Evolutionary conservation across 2,888 invertebrate genomes (phyloP).

Genomic region (Micropterix aruncella): DNA sequence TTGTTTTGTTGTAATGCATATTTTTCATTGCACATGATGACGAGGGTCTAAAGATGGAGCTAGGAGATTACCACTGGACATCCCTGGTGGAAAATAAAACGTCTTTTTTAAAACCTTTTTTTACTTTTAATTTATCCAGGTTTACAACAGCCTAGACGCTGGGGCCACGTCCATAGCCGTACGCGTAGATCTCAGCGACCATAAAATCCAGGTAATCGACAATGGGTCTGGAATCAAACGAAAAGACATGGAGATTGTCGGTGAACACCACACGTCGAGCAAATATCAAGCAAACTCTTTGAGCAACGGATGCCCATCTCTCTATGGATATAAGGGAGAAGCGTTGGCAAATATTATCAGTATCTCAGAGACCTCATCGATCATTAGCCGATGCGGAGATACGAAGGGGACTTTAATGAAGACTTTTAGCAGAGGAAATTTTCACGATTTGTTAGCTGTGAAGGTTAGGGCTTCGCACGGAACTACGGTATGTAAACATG

Average conservation of each 20-base stretch:
- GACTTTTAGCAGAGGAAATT: not conserved
- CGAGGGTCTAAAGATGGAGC: too few relatives aligned
- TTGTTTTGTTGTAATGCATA: too few relatives aligned
- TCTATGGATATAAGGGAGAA: conserved; percentile 56
- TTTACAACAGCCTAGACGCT: conserved; percentile 58
- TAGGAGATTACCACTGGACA: too few relatives aligned
- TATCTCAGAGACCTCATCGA: conserved; percentile 32
- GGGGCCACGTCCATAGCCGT: conserved; percentile 55
- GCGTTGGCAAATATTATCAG: conserved; percentile 47
- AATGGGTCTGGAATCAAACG: conserved; percentile 55
- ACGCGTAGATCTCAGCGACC: conserved; percentile 42
- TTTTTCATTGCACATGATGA: too few relatives aligned
- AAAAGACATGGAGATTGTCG: conserved; percentile 40
- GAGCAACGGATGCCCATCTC: conserved; percentile 33
- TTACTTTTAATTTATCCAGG: conserved; percentile 22
- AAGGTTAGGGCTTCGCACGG: not conserved
- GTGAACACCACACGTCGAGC: conserved; percentile 47
- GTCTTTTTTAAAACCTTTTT: not conserved
- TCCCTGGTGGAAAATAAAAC: too few relatives aligned
- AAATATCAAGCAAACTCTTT: conserved; percentile 41
- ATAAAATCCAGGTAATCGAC: conserved; percentile 59
- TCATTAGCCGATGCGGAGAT: not conserved
- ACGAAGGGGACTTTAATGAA: not conserved
- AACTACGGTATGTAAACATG: not conserved
- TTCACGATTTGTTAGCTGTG: not conserved